phyloP scores from a whole-genome alignment of 2,888 invertebrate genomes.

The Nipponacmea schrenckii region DNA sequence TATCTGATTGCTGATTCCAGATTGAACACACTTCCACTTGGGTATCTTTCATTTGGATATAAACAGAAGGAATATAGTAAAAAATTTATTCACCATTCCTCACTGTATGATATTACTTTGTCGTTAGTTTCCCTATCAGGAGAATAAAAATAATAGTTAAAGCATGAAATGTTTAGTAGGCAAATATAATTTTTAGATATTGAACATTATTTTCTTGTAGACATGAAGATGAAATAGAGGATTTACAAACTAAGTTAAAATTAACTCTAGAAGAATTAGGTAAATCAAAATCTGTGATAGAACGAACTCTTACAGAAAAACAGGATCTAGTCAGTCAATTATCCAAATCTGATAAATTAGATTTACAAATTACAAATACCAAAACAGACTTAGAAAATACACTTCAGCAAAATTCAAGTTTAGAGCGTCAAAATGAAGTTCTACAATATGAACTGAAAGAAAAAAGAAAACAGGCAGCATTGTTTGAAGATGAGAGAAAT shows the following conservation, averaged over 20 bases:
- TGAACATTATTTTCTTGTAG: conserved; percentile 20
- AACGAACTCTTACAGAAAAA: conserved; percentile 26
- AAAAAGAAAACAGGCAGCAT: conserved; percentile 13
- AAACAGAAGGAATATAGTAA: no score
- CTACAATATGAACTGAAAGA: conserved; percentile 11
- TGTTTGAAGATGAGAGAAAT: conserved; percentile 47
- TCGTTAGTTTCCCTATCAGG: background rate
- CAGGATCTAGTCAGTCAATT: conserved; percentile 23
- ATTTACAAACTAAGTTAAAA: conserved; percentile 53
- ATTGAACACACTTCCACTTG: no score
- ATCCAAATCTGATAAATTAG: conserved; percentile 18
- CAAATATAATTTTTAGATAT: no score
- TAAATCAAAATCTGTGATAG: conserved; percentile 41
- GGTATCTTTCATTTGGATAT: no score
- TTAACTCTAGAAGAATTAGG: conserved; percentile 51
- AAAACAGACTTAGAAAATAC: conserved; percentile 22
- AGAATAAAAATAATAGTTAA: background rate
- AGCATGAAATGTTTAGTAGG: background rate
- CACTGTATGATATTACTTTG: background rate
- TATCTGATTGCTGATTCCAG: no score
- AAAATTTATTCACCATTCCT: no score
- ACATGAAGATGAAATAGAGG: conserved; percentile 47
- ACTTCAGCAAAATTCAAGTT: conserved; percentile 9
- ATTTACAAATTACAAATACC: conserved; percentile 21
- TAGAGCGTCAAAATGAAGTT: conserved; percentile 7